These are phyloP conservation scores for Podarcis cretensis DNA, from an alignment of 2,113 vertebrate species.

Conservation along the genomic window DNA sequence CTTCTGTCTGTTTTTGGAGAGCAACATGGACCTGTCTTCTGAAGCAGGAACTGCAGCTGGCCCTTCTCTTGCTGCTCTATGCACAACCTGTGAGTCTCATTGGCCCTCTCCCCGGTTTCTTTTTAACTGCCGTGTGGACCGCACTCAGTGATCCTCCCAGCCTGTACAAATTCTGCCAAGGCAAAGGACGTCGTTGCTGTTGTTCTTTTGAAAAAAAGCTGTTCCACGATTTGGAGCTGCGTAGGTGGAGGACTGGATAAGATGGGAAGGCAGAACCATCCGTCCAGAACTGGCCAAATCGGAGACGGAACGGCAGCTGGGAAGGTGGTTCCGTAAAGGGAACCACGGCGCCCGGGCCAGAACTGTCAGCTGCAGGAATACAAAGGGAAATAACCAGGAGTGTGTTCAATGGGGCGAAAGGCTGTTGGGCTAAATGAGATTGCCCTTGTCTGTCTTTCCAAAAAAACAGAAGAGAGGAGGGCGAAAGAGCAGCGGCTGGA, in stretches of 20 bases:
- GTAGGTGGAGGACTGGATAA: not conserved
- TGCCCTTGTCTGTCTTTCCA: not conserved
- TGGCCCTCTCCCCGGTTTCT: not conserved
- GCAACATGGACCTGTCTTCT: no score
- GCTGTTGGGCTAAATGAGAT: rapidly evolving
- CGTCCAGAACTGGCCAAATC: not conserved
- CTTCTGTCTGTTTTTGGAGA: not conserved
- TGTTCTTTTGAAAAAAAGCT: no score
- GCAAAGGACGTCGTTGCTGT: constrained; percentile 6
- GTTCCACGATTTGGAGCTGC: constrained; percentile 3
- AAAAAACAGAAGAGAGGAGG: constrained; percentile 80
- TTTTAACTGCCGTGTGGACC: not conserved
- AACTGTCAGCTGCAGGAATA: not conserved
- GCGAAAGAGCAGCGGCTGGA: constrained; percentile 75
- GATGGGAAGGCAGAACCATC: not conserved
- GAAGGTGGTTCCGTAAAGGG: constrained; percentile 24
- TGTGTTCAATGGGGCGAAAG: constrained; percentile 31
- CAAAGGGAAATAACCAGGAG: not conserved
- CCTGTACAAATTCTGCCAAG: not conserved
- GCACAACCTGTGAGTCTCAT: rapidly evolving
- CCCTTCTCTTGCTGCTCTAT: not conserved
- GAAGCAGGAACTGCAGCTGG: not conserved
- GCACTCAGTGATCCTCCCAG: not conserved
- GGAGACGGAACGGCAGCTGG: not conserved
- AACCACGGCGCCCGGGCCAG: not conserved